These are phyloP conservation scores for Spisula subtruncata DNA, from an alignment of 2,888 invertebrate species.

Conservation along the genomic window DNA sequence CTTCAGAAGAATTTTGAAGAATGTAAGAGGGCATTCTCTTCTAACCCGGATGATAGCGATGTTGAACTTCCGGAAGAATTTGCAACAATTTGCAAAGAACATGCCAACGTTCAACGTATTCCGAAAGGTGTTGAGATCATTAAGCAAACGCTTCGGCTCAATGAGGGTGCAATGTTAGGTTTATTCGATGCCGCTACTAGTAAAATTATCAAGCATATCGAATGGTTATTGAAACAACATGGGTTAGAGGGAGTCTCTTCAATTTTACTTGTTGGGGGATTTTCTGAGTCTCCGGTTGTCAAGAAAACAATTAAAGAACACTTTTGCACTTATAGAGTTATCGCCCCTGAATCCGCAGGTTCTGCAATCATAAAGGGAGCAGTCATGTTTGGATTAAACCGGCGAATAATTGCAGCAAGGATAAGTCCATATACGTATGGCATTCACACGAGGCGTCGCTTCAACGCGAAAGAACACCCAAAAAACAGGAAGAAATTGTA, in stretches of 20 bases:
- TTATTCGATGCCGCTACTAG: conserved; percentile 50
- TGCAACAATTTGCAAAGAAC: background rate
- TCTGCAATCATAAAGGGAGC: conserved; percentile 67
- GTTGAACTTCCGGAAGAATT: background rate
- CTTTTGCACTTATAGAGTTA: conserved; percentile 44
- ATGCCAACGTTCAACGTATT: background rate
- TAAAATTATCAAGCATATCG: conserved; percentile 54
- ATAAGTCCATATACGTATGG: conserved; percentile 70
- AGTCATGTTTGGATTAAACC: conserved; percentile 64
- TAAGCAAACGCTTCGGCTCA: conserved; percentile 49
- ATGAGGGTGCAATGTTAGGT: conserved; percentile 22
- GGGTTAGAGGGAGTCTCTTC: conserved; percentile 39
- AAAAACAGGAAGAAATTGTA: background rate
- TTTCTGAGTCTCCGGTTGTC: conserved; percentile 67
- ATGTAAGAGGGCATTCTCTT: conserved; percentile 38
- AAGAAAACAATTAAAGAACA: conserved; percentile 46
- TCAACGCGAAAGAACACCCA: conserved; percentile 42
- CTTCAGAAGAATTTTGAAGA: conserved; percentile 58
- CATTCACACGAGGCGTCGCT: conserved; percentile 55
- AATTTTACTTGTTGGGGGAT: conserved; percentile 70
- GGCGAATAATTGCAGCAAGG: conserved; percentile 59
- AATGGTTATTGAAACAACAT: conserved; percentile 34
- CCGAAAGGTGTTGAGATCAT: background rate
- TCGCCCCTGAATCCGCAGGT: conserved; percentile 59
- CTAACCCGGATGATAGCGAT: background rate